These are phyloP conservation scores for Geotrypetes seraphini DNA, from an alignment of 2,797 vertebrate species.

Conservation along the genomic window DNA sequence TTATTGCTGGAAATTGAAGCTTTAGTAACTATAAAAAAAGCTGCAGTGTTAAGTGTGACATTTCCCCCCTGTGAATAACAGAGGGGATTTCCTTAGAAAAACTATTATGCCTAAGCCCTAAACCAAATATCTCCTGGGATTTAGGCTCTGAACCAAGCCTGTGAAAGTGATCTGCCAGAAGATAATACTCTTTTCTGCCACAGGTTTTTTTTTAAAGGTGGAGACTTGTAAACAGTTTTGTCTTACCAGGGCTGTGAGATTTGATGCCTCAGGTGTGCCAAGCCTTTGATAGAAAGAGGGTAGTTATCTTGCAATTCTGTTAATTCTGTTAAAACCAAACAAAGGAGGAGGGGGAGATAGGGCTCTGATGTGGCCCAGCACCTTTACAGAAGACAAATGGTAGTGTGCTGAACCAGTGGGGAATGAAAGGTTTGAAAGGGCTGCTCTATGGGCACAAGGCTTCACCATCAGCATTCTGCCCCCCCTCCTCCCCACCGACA, in stretches of 20 bases:
- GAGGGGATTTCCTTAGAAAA: constrained; percentile 9
- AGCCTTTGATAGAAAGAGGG: constrained; percentile 43
- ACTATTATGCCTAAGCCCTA: constrained; percentile 14
- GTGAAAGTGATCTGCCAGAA: constrained; percentile 27
- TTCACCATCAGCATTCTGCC: no score
- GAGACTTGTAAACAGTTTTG: constrained; percentile 38
- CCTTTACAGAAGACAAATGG: constrained; percentile 29
- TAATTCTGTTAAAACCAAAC: no score
- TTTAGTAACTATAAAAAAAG: constrained; percentile 16
- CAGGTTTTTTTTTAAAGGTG: constrained; percentile 41
- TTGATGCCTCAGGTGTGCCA: constrained; percentile 50
- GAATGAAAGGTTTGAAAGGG: constrained; percentile 25
- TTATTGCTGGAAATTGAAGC: constrained; percentile 5
- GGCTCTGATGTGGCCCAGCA: constrained; percentile 13
- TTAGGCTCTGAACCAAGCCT: constrained; percentile 35
- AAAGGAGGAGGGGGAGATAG: constrained; percentile 6
- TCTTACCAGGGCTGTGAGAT: constrained; percentile 31
- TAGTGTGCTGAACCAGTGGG: constrained; percentile 18
- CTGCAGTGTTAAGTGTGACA: constrained; percentile 5
- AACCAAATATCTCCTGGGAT: constrained; percentile 29
- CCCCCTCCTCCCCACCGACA: no score
- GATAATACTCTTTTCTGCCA: constrained; percentile 34
- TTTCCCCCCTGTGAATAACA: background rate
- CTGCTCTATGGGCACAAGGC: background rate
- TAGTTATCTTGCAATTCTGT: no score